Conservation (phyloP, 1,140 invertebrate genomes). For the Pseudomyrmex gracilis region DNA sequence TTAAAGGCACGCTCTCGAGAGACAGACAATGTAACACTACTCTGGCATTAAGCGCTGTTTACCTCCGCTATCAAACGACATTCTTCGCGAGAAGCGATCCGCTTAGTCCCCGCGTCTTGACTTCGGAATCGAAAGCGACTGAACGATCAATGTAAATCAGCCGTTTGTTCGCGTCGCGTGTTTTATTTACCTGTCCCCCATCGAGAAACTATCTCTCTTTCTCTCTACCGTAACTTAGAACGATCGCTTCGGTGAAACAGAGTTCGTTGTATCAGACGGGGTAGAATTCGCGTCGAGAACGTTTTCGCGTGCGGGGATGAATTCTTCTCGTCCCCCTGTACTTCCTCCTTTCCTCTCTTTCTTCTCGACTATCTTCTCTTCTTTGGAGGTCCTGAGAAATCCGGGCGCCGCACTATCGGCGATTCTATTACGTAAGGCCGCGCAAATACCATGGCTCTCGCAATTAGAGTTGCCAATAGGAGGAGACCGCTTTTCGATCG, state of each 20-base stretch:
- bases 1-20: constrained; percentile 10
- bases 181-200: constrained; percentile 35
- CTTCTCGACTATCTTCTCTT: not conserved
- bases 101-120: constrained; percentile 1
- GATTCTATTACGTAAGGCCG: constrained; percentile 69
- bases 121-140: constrained; percentile 27
- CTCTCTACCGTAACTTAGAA: constrained; percentile 10
- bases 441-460: constrained; percentile 68
- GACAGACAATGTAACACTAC: constrained; percentile 34
- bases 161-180: constrained; percentile 44
- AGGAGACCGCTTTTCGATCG: constrained; percentile 64
- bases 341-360: not conserved
- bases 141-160: constrained; percentile 52
- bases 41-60: constrained; percentile 47
- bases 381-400: constrained; percentile 47
- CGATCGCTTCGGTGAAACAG: constrained; percentile 25
- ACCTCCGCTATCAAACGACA: constrained; percentile 47
- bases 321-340: constrained; percentile 3
- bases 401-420: constrained; percentile 54
- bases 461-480: constrained; percentile 71
- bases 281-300: constrained; percentile 23
- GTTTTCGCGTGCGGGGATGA: constrained; percentile 67
- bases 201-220: constrained; percentile 10
- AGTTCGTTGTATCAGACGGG: constrained; percentile 26
- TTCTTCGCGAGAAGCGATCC: constrained; percentile 33